Evolutionary conservation across 2,888 invertebrate species (phyloP).

Genomic region (Hydroisotoma schaefferi): DNA sequence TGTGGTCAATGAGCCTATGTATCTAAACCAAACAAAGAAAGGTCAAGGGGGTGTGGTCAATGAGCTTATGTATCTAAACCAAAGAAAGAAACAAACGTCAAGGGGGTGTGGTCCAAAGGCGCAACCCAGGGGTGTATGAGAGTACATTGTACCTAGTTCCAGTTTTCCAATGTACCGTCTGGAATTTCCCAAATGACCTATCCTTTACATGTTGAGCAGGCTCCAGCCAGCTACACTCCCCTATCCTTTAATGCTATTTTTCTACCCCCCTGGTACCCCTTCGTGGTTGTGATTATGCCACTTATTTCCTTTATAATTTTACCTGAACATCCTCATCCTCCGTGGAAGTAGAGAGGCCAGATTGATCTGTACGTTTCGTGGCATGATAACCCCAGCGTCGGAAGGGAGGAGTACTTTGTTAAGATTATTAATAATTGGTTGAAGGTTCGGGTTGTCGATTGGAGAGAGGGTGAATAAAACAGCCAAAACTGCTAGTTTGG

Average conservation of each 20-base stretch:
- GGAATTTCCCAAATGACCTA: too few species aligned
- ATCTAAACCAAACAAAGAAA: conserved; percentile 16
- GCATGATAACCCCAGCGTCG: neutral
- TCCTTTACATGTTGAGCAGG: too few species aligned
- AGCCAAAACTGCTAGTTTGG: conserved; percentile 25
- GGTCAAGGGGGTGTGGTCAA: too few species aligned
- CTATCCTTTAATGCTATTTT: too few species aligned
- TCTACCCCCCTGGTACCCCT: too few species aligned
- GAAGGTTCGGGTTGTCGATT: conserved; percentile 22
- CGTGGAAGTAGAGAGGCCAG: conserved; percentile 25
- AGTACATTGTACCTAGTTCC: too few species aligned
- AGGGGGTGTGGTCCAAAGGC: too few species aligned
- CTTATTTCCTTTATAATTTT: neutral
- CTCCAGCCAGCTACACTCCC: too few species aligned
- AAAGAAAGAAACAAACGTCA: too few species aligned
- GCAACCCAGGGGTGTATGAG: too few species aligned
- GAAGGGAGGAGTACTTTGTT: conserved; percentile 3
- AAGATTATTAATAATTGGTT: conserved; percentile 25
- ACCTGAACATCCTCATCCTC: conserved; percentile 26
- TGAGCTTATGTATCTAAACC: conserved; percentile 28
- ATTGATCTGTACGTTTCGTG: conserved; percentile 8
- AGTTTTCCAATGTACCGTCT: too few species aligned
- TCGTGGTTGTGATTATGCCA: too few species aligned
- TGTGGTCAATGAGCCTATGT: conserved; percentile 32
- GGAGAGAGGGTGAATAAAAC: conserved; percentile 24